Evolutionary conservation across 1,140 invertebrate genomes (phyloP), one percentile per base, ranked within the genome.

Genomic region (Drosophila tristis): DNA sequence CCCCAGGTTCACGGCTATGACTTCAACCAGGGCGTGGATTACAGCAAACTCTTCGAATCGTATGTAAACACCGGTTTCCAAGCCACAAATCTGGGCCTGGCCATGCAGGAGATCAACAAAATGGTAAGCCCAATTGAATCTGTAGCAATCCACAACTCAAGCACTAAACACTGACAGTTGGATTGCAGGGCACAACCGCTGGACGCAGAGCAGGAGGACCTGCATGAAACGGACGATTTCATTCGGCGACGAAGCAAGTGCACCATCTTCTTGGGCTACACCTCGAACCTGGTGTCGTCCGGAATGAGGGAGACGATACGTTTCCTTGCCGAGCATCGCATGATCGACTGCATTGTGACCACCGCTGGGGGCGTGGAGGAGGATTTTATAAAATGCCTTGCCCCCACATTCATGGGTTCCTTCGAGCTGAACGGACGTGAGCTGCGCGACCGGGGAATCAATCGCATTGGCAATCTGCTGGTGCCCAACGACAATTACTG

Each of bases 401-500:
- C 96, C 4, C 97, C 98, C 5, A 99, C 98, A 0, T 99, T 96
- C 90, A 80, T 99, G 85, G 91, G 91, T 0, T 92, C 91, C 11
- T 99, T 99, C 93, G 93, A 95, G 91, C 93, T 99, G 58, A 94
- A 95, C 82, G 99, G 96, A 1, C 95, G 94, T 91, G 92, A 93
- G 44, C 93, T 99, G 13, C 93, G 98, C 63, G 95, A 97, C 6
- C 95, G 95, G 74, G 99, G 98, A 8, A 97, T 99, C 39, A 99
- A 99, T 93, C 93, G 99, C 77, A 99, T 99, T 77, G 99, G 99
- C 31, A 99, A 99, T 93, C 93, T 99, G 31, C 93, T 99, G 25
- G 98, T 99, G 2, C 99, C 99, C 5, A 99, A 99, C 94, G 95
- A 98, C 82, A 99, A 99, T 93, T 99, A 99, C 93, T 99, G 98